Percentiles rank a stretch among this genome's conserved stretches.
phyloP scores from a whole-genome alignment of 2,797 vertebrate genomes.

The Pseudocheirus occidentalis region DNA sequence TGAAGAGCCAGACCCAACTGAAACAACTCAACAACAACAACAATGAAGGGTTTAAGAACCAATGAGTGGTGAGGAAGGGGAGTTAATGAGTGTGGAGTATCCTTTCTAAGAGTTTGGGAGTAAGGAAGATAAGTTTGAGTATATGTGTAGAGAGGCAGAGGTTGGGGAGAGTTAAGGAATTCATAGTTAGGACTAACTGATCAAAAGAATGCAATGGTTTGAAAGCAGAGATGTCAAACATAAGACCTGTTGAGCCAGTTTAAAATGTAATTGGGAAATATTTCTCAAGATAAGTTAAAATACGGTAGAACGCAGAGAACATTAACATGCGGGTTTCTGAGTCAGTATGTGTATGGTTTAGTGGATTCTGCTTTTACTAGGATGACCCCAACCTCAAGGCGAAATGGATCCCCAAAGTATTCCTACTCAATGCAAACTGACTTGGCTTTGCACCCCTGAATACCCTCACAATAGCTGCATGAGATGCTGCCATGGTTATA shows the following conservation, averaged over 20 bases:
- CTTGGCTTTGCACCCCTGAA: not conserved
- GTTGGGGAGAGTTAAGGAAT: not conserved
- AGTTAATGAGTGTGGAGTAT: not conserved
- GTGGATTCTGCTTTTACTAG: not conserved
- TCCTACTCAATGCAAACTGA: not conserved
- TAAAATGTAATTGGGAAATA: not conserved
- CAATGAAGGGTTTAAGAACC: not conserved
- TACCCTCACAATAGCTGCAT: not conserved
- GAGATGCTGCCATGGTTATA: not conserved
- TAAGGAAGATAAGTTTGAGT: not conserved
- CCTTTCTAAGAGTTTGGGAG: not conserved
- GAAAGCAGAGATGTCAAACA: not conserved
- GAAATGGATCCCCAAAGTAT: not conserved
- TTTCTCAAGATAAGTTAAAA: not conserved
- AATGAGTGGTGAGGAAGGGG: not conserved
- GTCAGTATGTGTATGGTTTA: not conserved
- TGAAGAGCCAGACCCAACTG: not conserved
- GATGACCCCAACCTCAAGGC: not conserved
- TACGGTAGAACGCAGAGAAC: not conserved
- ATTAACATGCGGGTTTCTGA: not conserved
- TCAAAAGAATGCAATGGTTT: not conserved
- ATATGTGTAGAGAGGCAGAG: not conserved
- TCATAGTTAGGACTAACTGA: too few species aligned
- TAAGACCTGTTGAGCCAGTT: not conserved
- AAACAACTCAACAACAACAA: not conserved